Conservation (phyloP, 2,113 vertebrate species). For the Lampris incognitus region DNA sequence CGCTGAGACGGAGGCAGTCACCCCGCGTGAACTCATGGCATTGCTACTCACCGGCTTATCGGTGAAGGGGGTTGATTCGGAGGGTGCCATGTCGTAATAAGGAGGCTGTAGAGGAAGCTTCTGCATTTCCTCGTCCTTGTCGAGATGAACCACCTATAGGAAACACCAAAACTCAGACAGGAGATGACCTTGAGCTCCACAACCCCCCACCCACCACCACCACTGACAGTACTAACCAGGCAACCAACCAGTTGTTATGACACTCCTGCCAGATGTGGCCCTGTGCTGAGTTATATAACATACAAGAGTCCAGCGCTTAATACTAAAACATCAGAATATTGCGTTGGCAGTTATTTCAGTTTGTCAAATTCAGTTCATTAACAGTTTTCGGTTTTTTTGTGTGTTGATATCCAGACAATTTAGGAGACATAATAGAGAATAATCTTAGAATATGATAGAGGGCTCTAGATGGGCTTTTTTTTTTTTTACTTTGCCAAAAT, state of each 20-base stretch:
- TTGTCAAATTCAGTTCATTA: constrained; percentile 1
- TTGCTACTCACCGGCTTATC: constrained; percentile 88
- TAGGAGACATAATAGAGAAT: no score
- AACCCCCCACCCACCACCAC: neutral
- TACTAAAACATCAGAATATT: constrained; percentile 10
- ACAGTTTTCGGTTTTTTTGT: neutral
- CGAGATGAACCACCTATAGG: constrained; percentile 88
- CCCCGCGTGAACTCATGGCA: constrained; percentile 18
- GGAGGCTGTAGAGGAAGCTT: constrained; percentile 87
- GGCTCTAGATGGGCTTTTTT: no score
- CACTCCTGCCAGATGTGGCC: neutral
- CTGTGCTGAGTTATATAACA: constrained; percentile 6
- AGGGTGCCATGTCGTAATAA: constrained; percentile 90
- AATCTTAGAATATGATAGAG: no score
- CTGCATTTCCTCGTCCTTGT: constrained; percentile 89
- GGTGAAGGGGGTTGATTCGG: constrained; percentile 83
- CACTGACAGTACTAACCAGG: neutral
- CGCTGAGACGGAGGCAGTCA: neutral
- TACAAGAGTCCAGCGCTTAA: constrained; percentile 4
- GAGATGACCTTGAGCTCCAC: constrained; percentile 20
- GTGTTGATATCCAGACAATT: constrained; percentile 26
- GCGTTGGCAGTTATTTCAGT: neutral
- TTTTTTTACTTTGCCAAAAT: constrained; percentile 41
- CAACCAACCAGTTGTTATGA: neutral
- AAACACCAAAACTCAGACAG: constrained; percentile 58